A percentile compares a stretch with the other conserved stretches of the same genome.
These are phyloP conservation scores for Ivindomyrus marchei DNA, from an alignment of 2,113 vertebrate species.

Conservation along the genomic window DNA sequence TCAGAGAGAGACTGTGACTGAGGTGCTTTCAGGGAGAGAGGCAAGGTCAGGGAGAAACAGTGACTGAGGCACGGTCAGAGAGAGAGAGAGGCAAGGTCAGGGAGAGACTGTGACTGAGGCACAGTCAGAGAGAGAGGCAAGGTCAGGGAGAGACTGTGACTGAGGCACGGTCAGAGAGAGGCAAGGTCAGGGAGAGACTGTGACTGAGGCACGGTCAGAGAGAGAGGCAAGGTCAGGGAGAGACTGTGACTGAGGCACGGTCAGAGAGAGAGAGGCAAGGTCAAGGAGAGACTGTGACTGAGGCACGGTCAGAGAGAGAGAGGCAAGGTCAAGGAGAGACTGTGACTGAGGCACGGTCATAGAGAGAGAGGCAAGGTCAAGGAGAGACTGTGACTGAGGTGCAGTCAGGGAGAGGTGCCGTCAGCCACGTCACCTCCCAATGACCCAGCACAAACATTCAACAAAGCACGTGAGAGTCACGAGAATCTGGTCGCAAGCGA, in stretches of 20 bases:
- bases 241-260: not conserved
- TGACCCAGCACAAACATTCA: not conserved
- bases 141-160: not conserved
- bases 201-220: too few relatives aligned
- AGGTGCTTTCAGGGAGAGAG: too few relatives aligned
- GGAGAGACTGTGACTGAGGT: not conserved
- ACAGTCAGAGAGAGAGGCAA: not conserved
- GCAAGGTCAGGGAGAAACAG: too few relatives aligned
- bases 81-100: not conserved
- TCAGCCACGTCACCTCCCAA: not conserved
- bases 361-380: not conserved
- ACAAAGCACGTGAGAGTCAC: not conserved
- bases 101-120: too few relatives aligned
- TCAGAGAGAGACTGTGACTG: not conserved
- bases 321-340: too few relatives aligned
- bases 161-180: too few relatives aligned
- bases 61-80: not conserved
- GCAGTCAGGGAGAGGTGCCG: not conserved
- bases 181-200: not conserved
- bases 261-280: not conserved
- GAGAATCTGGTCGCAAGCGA: too few relatives aligned
- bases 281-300: not conserved
- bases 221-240: not conserved
- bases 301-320: not conserved
- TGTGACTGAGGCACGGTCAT: too few relatives aligned